Evolutionary conservation across 1,140 invertebrate genomes (phyloP).

Genomic region (Brachionus manjavacas): DNA sequence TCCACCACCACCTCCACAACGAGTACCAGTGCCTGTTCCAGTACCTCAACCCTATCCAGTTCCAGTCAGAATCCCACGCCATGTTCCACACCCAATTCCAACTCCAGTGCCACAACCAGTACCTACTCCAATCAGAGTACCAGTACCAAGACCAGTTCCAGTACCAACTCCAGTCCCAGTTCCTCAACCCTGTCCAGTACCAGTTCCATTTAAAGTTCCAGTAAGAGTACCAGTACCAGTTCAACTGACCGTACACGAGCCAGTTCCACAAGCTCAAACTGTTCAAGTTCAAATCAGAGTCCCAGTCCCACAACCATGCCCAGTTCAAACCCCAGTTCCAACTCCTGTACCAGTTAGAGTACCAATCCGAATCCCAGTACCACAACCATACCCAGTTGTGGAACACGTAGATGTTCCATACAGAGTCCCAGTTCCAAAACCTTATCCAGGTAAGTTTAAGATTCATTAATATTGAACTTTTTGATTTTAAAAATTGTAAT

Average conservation of each 20-base stretch:
- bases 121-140: background rate
- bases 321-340: background rate
- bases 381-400: background rate
- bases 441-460: constrained; percentile 18
- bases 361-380: background rate
- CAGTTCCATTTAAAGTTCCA: background rate
- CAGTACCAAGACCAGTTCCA: background rate
- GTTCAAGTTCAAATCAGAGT: background rate
- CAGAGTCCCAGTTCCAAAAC: constrained; percentile 23
- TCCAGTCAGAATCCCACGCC: background rate
- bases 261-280: background rate
- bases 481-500: background rate
- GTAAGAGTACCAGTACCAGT: background rate
- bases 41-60: background rate
- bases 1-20: background rate
- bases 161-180: background rate
- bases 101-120: constrained; percentile 6
- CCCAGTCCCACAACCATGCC: background rate
- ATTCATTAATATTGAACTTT: background rate
- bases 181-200: background rate
- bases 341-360: background rate
- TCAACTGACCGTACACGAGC: background rate
- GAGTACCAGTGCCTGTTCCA: background rate
- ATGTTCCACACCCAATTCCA: background rate
- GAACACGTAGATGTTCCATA: background rate